Percentiles rank a stretch among this genome's conserved stretches.
Evolutionary conservation across 2,797 vertebrate genomes (phyloP).

Genomic region (Argya squamiceps): DNA sequence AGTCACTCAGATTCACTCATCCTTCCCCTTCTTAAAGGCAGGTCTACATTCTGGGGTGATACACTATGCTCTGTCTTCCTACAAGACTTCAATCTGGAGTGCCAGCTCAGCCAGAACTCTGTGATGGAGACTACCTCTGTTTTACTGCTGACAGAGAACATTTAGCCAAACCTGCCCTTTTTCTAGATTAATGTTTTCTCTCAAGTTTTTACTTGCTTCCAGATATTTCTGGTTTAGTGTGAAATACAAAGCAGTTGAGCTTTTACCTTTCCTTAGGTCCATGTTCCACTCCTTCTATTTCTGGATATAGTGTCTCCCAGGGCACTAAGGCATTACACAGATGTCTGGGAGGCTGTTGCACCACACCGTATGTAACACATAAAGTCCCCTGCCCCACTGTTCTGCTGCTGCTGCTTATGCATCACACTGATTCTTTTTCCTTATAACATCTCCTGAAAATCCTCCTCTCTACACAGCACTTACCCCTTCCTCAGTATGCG

Average conservation of each 20-base stretch:
- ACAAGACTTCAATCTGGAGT: neutral
- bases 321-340: neutral
- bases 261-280: neutral
- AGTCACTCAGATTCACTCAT: neutral
- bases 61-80: neutral
- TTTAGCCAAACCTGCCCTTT: neutral
- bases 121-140: neutral
- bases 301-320: neutral
- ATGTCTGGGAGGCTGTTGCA: neutral
- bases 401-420: neutral
- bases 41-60: neutral
- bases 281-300: neutral
- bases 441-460: slow-evolving; percentile 10
- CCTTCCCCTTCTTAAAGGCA: neutral
- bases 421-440: neutral
- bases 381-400: neutral
- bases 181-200: neutral
- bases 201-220: neutral
- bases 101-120: neutral
- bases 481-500: neutral
- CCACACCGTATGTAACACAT: neutral
- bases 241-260: neutral
- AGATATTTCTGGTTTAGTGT: neutral
- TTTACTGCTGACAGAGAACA: neutral
- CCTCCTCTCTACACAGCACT: neutral